Base-by-base conservation (phyloP, 1,140 invertebrate species). In the Leptonema lineaticorne region DNA sequence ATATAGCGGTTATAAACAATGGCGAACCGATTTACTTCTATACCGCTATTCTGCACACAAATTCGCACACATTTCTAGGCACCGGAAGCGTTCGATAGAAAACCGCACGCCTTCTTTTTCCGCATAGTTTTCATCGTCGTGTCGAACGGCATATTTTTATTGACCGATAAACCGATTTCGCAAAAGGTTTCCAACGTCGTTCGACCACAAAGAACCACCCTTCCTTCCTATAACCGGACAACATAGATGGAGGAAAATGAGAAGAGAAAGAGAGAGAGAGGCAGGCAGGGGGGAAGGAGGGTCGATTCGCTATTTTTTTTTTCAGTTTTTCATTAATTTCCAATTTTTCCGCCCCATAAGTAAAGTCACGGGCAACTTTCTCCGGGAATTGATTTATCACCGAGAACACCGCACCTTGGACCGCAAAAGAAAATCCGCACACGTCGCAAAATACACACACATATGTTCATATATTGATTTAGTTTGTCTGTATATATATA, bases 311-410 rank as follows among this genome's bases (percentile, higher is more conserved):
- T n/a, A n/a, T n/a, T n/a, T n/a, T n/a, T n/a, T n/a, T n/a, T n/a
- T 68, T 59, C 63, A 69, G 63, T 72, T 72, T 72, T 72, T 72
- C 68, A 72, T 72, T 69, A 72, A 72, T 72, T 72, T 72, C 65
- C 71, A 72, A 72, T 72, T 72, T 72, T 72, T 72, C 71, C 68
- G 70, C 71, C 71, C 68, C 71, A 72, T 69, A 69, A 72, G 68
- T 72, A 69, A 72, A 72, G 71, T 72, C 68, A 69, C 71, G 41
- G 68, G 58, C 64, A 72, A 72, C 63, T 69, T 60, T 68, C 27
- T n/a, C 57, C 29, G 18, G n/a, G 57, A 62, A 69, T 69, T 72
- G 71, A 72, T 72, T 72, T 72, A 72, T 69, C 59, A 67, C 67
- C 59, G 33, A 45, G 63, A 63, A 37, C 37, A 45, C 30, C 22